Evolutionary conservation across 1,140 invertebrate species (phyloP), one percentile per base, ranked within the genome.

Genomic region (Atopsyche davidsoni): DNA sequence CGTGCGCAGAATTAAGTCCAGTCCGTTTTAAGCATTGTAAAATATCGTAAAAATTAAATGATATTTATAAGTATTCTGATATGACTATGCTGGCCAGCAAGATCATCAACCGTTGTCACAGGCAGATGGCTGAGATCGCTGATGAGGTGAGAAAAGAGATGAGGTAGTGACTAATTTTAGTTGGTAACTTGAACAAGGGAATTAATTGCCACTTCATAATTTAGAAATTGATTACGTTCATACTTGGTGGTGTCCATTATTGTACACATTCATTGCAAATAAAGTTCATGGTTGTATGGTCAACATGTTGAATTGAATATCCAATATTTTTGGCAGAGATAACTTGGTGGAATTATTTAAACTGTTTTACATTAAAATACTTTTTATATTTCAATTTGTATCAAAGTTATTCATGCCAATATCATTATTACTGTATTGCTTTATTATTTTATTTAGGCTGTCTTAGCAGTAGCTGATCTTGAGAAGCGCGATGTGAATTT

Each of bases 51-150:
- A n/a, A n/a, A n/a, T n/a, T n/a, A n/a, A n/a, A n/a, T n/a, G n/a
- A n/a, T n/a, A n/a, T n/a, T n/a, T n/a, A n/a, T n/a, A n/a, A n/a
- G n/a, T n/a, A n/a, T n/a, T n/a, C 92, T 23, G 97, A 96, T 3
- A 96, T 95, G 90, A 99, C 97, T 0, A 96, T 96, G 1, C 78
- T 99, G 13, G 94, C 94, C n/a, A 98, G 96, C 11, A 99, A 99
- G 80, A 97, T 99, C 36, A 82, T 92, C 18, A 89, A 89, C 51
- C 90, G 90, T 68, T 89, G 86, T 65, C 92, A 97, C 63, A 76
- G 86, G 19, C 88, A 98, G 71, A 97, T 99, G 90, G 97, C 96
- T 13, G 89, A 98, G 73, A 99, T 99, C 67, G 96, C 96, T 57
- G 96, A 99, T 2, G 84, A 97, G 73, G 91, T 72, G 53, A 69